These are phyloP conservation scores for Epinephelus fuscoguttatus DNA, from an alignment of 2,113 vertebrate species.

Conservation along the genomic window DNA sequence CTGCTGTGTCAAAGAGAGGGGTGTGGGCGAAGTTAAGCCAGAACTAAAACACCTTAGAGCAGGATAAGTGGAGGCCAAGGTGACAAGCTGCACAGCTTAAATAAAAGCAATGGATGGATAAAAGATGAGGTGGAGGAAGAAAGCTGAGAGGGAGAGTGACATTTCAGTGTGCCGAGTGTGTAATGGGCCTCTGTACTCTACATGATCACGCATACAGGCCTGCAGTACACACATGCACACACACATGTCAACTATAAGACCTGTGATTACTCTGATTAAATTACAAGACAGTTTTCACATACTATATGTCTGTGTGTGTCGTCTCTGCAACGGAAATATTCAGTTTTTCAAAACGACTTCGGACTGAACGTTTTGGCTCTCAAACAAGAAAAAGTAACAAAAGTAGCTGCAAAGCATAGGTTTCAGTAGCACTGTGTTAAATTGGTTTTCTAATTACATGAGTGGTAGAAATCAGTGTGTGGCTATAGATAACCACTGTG, in stretches of 20 bases:
- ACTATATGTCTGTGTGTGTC: not conserved
- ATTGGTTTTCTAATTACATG: too few species aligned
- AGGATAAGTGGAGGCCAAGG: conserved; percentile 18
- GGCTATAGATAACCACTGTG: too few species aligned
- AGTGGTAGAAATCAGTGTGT: too few species aligned
- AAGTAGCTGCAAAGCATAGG: not conserved
- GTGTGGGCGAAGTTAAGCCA: conserved; percentile 4
- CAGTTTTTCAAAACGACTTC: not conserved
- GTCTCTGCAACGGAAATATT: not conserved
- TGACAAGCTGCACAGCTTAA: conserved; percentile 7
- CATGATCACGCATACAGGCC: not conserved
- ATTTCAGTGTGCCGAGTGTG: conserved; percentile 10
- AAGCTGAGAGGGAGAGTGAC: conserved; percentile 6
- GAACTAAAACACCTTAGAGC: conserved; percentile 14
- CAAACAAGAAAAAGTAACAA: not conserved
- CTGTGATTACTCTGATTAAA: not conserved
- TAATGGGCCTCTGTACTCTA: not conserved
- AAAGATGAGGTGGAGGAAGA: conserved; percentile 1
- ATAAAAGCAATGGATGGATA: conserved; percentile 11
- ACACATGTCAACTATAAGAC: not conserved
- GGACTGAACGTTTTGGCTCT: not conserved
- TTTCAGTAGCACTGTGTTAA: too few species aligned
- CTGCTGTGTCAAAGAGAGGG: not conserved
- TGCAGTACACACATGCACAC: not conserved
- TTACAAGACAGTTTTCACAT: not conserved